Evolutionary conservation across 2,797 vertebrate species (phyloP).

Genomic region (Steatocranus sp.): DNA sequence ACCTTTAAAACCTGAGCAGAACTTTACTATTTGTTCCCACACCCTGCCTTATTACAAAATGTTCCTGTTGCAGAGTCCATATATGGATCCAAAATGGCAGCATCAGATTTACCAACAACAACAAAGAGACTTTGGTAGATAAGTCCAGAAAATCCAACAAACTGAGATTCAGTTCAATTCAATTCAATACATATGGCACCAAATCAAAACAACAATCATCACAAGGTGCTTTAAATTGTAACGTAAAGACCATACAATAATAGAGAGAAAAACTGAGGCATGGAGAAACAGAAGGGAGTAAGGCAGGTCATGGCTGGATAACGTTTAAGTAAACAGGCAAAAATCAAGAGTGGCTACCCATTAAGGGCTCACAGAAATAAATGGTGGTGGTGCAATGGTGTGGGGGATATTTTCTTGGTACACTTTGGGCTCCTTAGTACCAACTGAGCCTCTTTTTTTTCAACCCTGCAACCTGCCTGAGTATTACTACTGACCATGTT

Average conservation of each 20-base stretch:
- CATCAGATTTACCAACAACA: not conserved
- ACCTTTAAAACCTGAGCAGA: not conserved
- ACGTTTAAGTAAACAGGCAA: not conserved
- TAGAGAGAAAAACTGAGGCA: not conserved
- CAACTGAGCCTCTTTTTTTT: not conserved
- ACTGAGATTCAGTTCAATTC: not conserved
- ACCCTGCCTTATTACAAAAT: not conserved
- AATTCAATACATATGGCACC: not conserved
- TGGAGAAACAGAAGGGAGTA: not conserved
- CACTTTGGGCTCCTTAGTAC: not conserved
- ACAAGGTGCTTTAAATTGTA: not conserved
- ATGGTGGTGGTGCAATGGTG: not conserved
- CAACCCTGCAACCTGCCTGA: not conserved
- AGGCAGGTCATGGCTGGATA: not conserved
- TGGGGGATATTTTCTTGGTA: not conserved
- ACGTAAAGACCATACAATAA: not conserved
- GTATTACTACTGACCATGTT: not conserved
- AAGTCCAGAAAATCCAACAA: not conserved
- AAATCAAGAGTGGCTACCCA: not conserved
- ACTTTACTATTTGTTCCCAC: not conserved
- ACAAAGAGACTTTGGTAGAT: not conserved
- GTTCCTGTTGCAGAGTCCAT: not conserved
- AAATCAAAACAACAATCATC: not conserved
- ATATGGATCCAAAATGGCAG: not conserved
- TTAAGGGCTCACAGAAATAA: not conserved